Evolutionary conservation across 30 jellyfish, hydroid and myxozoan species (phyloP), one percentile per base, ranked within the genome.

Genomic region (Turritopsis rubra): DNA sequence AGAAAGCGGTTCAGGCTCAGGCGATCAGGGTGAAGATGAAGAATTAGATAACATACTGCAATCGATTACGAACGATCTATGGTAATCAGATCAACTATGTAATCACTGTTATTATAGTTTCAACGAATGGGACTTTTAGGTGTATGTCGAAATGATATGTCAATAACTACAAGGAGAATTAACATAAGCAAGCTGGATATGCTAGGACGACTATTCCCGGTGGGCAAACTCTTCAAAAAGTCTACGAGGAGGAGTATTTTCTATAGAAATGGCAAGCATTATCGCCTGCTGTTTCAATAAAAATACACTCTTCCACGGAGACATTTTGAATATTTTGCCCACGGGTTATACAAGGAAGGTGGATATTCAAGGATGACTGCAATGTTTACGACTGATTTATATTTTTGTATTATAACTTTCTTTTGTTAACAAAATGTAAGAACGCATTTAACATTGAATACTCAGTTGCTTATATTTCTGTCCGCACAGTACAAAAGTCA

Each of bases 31-130:
- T 21, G 72, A 60, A 26, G 85, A 77, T 19, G 85, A 28, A 29
- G 85, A 77, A n/a, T 77, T 77, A 77, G 85, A 77, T 60, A 60
- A 77, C 72, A 77, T 77, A 28, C 29, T 77, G n/a, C 72, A 77
- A 28, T 24, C 85, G 5, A 77, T 77, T 7, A 77, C 73, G 8
- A 60, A 77, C 29, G 71, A 77, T 25, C 26, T 77, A 17, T 77
- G 85, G 72, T 77, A 24, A 29, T 0, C 21, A 17, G 41, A 26
- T 3, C 5, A 3, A 5, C 60, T 5, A 41, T 41, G 13, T 41
- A 41, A 3, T 5, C 13, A 41, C 9, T 41, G 13, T 41, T 41
- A 41, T 13, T 13, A 3, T 41, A 41, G 5, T 41, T 3, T 41
- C 5, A 41, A 41, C 13, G 60, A 13, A 13, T 41, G 60, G 9